Percentiles rank a stretch among this genome's conserved stretches.
These are phyloP conservation scores for Momotus momota DNA, from an alignment of 2,797 vertebrate species.

Conservation along the genomic window DNA sequence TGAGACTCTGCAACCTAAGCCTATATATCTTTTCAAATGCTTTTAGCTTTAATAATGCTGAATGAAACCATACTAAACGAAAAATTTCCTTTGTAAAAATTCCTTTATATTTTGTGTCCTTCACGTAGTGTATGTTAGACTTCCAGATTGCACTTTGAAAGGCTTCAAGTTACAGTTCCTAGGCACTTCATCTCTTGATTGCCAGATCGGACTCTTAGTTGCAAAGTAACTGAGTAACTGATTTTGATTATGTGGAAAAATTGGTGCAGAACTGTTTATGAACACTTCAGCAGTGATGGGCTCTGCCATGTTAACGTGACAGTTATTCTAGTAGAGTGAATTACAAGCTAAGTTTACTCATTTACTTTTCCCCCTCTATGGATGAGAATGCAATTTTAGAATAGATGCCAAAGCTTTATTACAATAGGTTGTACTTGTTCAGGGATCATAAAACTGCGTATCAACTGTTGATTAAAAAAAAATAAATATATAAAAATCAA, in stretches of 20 bases:
- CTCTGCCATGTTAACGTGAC: constrained; percentile 10
- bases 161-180: background rate
- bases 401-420: background rate
- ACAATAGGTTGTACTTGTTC: background rate
- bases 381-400: constrained; percentile 5
- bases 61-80: background rate
- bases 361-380: background rate
- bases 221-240: background rate
- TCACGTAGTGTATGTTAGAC: background rate
- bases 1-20: background rate
- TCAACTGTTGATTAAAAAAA: background rate
- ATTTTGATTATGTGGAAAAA: constrained; percentile 12
- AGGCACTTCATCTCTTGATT: background rate
- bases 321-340: constrained; percentile 7
- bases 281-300: background rate
- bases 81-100: background rate
- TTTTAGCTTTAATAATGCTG: background rate
- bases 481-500: background rate
- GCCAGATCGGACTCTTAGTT: background rate
- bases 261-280: background rate
- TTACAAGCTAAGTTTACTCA: constrained; percentile 1
- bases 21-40: background rate
- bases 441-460: background rate
- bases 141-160: background rate
- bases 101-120: background rate